These are phyloP conservation scores for Cydia strobilella DNA, from an alignment of 1,140 invertebrate species.

Conservation along the genomic window DNA sequence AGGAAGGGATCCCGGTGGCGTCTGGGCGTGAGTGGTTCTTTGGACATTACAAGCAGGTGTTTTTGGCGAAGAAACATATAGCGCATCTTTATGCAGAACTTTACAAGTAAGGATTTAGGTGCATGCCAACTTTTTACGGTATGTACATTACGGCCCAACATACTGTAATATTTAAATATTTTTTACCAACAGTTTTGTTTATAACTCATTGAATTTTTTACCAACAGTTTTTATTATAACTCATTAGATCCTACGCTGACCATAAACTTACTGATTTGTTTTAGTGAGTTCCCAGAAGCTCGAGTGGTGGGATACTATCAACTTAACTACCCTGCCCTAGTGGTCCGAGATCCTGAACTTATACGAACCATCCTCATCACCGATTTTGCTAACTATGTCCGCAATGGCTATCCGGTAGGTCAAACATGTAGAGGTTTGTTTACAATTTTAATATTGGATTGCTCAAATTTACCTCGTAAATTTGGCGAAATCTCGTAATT, in stretches of 20 bases:
- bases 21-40: neutral
- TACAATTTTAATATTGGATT: too few species aligned
- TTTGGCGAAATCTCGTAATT: too few species aligned
- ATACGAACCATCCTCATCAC: neutral
- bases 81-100: conserved; percentile 1
- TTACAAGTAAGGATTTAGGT: neutral
- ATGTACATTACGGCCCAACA: too few species aligned
- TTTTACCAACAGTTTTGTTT: too few species aligned
- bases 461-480: too few species aligned
- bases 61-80: conserved; percentile 16
- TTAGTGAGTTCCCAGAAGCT: conserved; percentile 5
- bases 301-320: conserved; percentile 7
- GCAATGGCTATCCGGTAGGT: conserved; percentile 6
- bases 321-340: neutral
- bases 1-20: neutral
- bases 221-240: too few species aligned
- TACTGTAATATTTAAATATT: too few species aligned
- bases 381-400: neutral
- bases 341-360: conserved; percentile 10
- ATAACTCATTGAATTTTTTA: too few species aligned
- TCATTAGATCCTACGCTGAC: too few species aligned
- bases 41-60: conserved; percentile 23
- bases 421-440: neutral
- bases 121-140: neutral
- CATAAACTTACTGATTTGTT: neutral